Base-by-base conservation (phyloP, 2,888 invertebrate species). In the Erebia aethiops region DNA sequence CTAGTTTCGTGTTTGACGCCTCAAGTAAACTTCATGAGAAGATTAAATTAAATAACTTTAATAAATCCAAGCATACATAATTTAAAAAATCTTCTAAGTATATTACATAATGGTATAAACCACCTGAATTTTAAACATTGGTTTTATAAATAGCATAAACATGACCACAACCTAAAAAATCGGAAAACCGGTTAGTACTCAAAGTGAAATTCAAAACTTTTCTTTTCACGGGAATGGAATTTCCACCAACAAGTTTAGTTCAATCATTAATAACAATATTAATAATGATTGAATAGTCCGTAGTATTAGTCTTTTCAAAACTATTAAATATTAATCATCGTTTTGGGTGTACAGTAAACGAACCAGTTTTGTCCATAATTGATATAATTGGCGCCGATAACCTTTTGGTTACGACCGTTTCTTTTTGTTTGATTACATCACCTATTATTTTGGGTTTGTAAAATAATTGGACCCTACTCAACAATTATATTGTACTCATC, bases 381-480 rank as follows among this genome's bases (percentile, higher is more conserved):
- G 54, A 16, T 67, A 60, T 72, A 72, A 72, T 72, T 72, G 60
- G 67, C 67, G 64, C 52, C 54, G 46, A 51, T 69, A 72, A 69
- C 69, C 64, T 72, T 56, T 70, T 60, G 35, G 70, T 21, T 66
- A 57, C 16, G 57, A 41, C 16, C 35, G 51, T 35, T 46, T 49
- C 49, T 64, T 64, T 64, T 63, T 54, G 11, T 35, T 35, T 8
- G 64, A 54, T 64, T 64, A 54, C 64, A 41, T 54, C 64, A 64
- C 54, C 8, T 41, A 54, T 64, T 54, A 49, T 61, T 62, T 62
- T 49, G 62, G 46, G 2, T 26, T 62, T 13, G 21, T 62, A 14
- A 13, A 49, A 62, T 62, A 62, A 62, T 62, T 62, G 21, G 46
- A 62, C 14, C 14, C 8, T 62, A 62, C 21, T 62, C 21, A 62